Conservation (phyloP, 2,888 invertebrate species). For the Eupithecia dodoneata region DNA sequence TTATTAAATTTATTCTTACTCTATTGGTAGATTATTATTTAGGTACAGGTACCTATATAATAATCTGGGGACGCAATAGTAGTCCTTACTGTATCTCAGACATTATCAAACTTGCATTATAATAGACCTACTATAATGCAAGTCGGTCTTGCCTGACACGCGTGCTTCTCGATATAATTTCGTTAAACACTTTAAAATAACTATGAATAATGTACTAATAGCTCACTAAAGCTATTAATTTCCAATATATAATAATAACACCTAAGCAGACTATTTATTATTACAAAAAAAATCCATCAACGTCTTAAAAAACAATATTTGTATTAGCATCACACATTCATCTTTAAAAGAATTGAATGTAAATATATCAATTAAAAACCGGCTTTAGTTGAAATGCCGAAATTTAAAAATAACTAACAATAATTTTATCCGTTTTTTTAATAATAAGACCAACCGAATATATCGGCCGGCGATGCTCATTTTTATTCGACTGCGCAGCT, state of each 20-base stretch:
- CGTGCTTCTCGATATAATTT: background rate
- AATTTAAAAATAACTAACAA: background rate
- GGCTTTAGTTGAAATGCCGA: background rate
- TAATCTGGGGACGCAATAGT: too few relatives aligned
- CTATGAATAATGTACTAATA: background rate
- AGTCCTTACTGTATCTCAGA: too few relatives aligned
- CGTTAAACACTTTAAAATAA: background rate
- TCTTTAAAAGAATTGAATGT: background rate
- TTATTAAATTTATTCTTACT: too few relatives aligned
- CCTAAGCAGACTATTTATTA: background rate
- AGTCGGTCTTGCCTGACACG: too few relatives aligned
- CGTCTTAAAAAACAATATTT: background rate
- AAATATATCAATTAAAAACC: background rate
- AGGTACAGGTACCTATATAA: too few relatives aligned
- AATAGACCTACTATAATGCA: too few relatives aligned
- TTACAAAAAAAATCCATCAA: background rate
- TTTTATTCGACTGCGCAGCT: too few relatives aligned
- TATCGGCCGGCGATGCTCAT: too few relatives aligned
- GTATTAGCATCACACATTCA: background rate
- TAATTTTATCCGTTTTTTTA: background rate
- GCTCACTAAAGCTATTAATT: background rate
- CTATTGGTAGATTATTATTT: too few relatives aligned
- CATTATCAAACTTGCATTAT: too few relatives aligned
- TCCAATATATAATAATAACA: background rate
- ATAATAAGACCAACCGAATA: too few relatives aligned